phyloP scores from a whole-genome alignment of 1,140 invertebrate species.

The Pantala flavescens region DNA sequence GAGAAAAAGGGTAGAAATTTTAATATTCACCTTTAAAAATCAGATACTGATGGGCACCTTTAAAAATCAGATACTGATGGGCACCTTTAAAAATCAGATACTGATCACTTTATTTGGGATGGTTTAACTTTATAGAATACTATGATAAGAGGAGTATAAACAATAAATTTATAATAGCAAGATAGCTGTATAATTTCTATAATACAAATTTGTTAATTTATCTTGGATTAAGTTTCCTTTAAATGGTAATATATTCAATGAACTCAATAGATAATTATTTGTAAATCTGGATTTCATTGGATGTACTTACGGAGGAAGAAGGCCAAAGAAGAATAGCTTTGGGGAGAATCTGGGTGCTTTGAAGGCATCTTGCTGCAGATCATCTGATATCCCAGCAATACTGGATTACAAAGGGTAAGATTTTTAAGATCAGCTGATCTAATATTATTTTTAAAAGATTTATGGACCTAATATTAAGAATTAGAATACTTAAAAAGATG shows the following conservation, averaged over 20 bases:
- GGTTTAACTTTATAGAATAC: too few species aligned
- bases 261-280: background rate
- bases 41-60: too few species aligned
- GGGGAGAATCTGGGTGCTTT: conserved; percentile 27
- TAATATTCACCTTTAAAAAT: background rate
- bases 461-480: background rate
- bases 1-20: conserved; percentile 20
- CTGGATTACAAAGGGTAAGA: background rate
- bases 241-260: background rate
- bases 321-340: conserved; percentile 33
- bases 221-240: background rate
- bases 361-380: background rate
- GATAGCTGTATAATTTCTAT: background rate
- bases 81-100: background rate
- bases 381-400: background rate
- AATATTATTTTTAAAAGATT: background rate
- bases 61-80: too few species aligned
- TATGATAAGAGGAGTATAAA: too few species aligned
- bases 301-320: conserved; percentile 39
- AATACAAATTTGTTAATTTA: background rate
- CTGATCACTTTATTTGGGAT: background rate
- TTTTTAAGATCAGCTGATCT: background rate
- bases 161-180: background rate
- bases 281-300: background rate
- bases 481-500: background rate